phyloP scores from a whole-genome alignment of 2,888 invertebrate genomes.

The Microctonus aethiopoides region DNA sequence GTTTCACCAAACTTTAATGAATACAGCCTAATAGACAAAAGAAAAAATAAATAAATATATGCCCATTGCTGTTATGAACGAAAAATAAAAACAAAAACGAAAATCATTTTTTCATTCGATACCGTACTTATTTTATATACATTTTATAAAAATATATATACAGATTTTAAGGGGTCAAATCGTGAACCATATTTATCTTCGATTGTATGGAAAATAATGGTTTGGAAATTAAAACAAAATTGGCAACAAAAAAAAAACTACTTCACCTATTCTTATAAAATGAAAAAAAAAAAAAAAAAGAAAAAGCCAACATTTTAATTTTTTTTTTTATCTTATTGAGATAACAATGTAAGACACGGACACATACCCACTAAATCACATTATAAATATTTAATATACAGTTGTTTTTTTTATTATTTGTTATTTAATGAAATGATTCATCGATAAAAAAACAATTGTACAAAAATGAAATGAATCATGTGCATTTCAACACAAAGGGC shows the following conservation, averaged over 20 bases:
- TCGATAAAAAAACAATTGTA: neutral
- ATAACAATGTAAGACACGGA: neutral
- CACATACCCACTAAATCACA: neutral
- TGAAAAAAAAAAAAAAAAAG: slow-evolving; percentile 18
- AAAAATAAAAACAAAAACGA: neutral
- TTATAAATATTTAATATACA: neutral
- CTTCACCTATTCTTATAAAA: slow-evolving; percentile 4
- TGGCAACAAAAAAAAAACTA: slow-evolving; percentile 1
- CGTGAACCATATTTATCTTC: slow-evolving; percentile 37
- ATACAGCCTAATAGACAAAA: slow-evolving; percentile 31
- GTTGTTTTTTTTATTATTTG: slow-evolving; percentile 33
- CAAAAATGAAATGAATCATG: neutral
- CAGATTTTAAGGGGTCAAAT: slow-evolving; percentile 42
- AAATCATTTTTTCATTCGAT: slow-evolving; percentile 47
- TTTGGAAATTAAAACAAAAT: slow-evolving; percentile 24
- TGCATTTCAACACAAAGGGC: neutral
- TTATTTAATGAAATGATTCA: slow-evolving; percentile 32
- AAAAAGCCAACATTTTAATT: neutral
- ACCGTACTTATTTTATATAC: slow-evolving; percentile 56
- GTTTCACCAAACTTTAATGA: slow-evolving; percentile 37
- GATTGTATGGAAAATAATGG: slow-evolving; percentile 38
- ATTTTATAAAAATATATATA: slow-evolving; percentile 51
- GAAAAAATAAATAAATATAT: slow-evolving; percentile 6
- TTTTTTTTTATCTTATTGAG: neutral
- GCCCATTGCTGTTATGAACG: slow-evolving; percentile 31